Evolutionary conservation across 2,888 invertebrate genomes (phyloP).

Genomic region (Thymelicus acteon): DNA sequence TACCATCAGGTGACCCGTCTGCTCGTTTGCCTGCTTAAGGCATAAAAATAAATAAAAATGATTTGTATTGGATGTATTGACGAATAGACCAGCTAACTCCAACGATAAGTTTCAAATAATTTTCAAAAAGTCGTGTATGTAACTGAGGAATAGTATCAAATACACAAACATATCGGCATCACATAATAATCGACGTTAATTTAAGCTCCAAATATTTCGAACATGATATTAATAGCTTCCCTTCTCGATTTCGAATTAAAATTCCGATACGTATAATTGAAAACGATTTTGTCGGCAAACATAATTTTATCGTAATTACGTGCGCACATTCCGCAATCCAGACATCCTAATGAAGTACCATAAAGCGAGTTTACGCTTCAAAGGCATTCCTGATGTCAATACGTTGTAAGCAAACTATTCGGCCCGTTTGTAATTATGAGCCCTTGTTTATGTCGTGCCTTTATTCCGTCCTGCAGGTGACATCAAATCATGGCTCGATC

Average conservation of each 20-base stretch:
- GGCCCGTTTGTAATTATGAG: constrained; percentile 68
- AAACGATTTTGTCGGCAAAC: constrained; percentile 41
- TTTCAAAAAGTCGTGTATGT: too few relatives aligned
- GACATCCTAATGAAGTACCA: constrained; percentile 63
- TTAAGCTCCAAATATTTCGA: constrained; percentile 1
- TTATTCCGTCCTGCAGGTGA: constrained; percentile 80
- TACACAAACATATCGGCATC: not conserved
- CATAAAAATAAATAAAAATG: too few relatives aligned
- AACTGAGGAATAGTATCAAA: not conserved
- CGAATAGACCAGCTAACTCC: too few relatives aligned
- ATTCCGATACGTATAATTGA: constrained; percentile 19
- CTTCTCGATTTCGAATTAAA: constrained; percentile 27
- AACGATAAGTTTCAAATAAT: too few relatives aligned
- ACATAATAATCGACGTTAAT: not conserved
- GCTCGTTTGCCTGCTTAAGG: too few relatives aligned
- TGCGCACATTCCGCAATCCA: constrained; percentile 52
- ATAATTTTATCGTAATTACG: constrained; percentile 51
- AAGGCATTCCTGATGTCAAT: constrained; percentile 72
- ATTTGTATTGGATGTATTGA: too few relatives aligned
- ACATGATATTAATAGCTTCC: constrained; percentile 16
- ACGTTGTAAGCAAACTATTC: constrained; percentile 60
- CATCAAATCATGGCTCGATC: constrained; percentile 72
- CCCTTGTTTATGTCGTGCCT: constrained; percentile 61
- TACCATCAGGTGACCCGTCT: too few relatives aligned
- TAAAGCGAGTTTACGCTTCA: constrained; percentile 63